Base-by-base conservation (phyloP, 2,113 vertebrate species). In the Ptyas mucosa region DNA sequence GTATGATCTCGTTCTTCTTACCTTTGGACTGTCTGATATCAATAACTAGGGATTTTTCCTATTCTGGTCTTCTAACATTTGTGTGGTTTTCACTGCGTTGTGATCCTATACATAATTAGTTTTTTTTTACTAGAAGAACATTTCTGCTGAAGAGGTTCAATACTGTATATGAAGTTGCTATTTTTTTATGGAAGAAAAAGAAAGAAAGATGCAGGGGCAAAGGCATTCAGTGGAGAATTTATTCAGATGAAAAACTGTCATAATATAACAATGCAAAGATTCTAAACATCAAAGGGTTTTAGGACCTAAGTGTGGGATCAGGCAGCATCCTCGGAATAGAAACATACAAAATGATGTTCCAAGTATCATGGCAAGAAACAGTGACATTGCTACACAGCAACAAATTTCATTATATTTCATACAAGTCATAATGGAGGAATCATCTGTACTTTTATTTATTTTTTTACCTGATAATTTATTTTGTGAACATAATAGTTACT, bases 401-500 rank as follows among this genome's bases (percentile, higher is more conserved):
- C 57, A 52, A 53, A 39, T 53, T 87, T 91, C 55, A 87, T 29
- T 46, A 58, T 1, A 54, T 46, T 49, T 10, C 57, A 26, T 49
- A n/a, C 9, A n/a, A 7, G 5, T 29, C 20, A 85, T 29, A 58
- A 58, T n/a, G 26, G 55, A 58, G 6, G 54, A 85, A 58, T 11
- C 24, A 20, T 58, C 6, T 9, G n/a, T 46, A n/a, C 87, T 64
- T 26, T 29, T 18, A 53, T 88, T 88, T 21, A 23, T 39, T 8
- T 85, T 2, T 88, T 93, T 7, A 90, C 1, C 23, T 49, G 90
- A 8, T 94, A 94, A 90, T 34, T 94, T 89, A 92, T 91, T 89
- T 29, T 90, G 89, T 12, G 58, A 1, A 91, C 88, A 43, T 89
- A 43, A 94, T 58, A 61, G 81, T 93, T 93, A 95, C 93, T 75